phyloP scores from a whole-genome alignment of 2,797 vertebrate species.

The Anniella stebbinsi region DNA sequence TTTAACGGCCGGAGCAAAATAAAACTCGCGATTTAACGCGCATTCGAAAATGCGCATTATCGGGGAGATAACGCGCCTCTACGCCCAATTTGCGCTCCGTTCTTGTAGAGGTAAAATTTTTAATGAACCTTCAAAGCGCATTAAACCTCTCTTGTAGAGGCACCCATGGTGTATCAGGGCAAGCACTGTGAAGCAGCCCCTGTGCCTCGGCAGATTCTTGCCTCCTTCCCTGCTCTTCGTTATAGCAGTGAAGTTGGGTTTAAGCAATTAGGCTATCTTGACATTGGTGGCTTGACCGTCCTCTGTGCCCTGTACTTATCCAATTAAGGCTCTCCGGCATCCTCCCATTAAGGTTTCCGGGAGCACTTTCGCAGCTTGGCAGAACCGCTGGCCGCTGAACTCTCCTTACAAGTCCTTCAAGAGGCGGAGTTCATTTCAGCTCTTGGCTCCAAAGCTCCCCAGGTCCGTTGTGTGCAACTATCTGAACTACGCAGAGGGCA shows the following conservation, averaged over 20 bases:
- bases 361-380: constrained; percentile 68
- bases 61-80: too few species aligned
- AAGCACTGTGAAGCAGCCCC: background rate
- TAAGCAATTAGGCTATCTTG: constrained; percentile 45
- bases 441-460: background rate
- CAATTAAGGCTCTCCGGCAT: constrained; percentile 68
- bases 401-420: constrained; percentile 40
- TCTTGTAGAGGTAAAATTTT: too few species aligned
- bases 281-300: constrained; percentile 67
- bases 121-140: too few species aligned
- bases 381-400: constrained; percentile 20
- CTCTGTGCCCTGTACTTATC: constrained; percentile 74
- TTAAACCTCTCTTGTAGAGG: too few species aligned
- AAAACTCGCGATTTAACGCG: too few species aligned
- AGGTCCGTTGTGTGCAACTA: background rate
- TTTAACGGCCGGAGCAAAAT: too few species aligned
- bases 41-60: too few species aligned
- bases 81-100: too few species aligned
- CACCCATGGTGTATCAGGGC: too few species aligned
- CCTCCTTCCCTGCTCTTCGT: background rate
- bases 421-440: background rate
- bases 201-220: background rate
- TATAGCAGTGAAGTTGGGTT: constrained; percentile 32
- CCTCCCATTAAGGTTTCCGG: constrained; percentile 77
- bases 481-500: background rate